Evolutionary conservation across 92 coral and sea anemone genomes (phyloP), one percentile per base, ranked within the genome.

Genomic region (Metridium senile): DNA sequence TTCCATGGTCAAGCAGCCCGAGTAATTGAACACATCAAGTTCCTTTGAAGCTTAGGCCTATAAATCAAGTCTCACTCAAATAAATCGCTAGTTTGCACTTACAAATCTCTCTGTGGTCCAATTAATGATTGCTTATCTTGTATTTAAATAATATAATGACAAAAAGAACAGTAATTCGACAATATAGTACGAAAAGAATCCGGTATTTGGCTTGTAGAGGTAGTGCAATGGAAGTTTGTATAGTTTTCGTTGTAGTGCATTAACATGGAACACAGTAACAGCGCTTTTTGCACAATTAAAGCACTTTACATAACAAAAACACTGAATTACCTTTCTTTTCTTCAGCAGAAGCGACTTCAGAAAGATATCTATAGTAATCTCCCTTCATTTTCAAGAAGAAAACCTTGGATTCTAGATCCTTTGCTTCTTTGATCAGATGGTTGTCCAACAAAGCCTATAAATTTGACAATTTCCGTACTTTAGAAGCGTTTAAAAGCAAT

Each of bases 321-420:
- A 20, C 21, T 63, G 23, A 28, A 81, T 58, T 54, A 85, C 93
- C 74, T 10, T 72, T 47, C 21, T 66, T 29, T 0, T 64, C 51
- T 0, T 29, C 74, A 2, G 34, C 71, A 21, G 23, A 0, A 2
- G 91, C 89, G 75, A 91, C 97, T 43, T 91, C 97, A 13, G 91
- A 91, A 66, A 82, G 72, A 74, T 91, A 91, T 68, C 93, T 76
- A 76, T 73, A 64, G 67, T 91, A 91, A 47, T 91, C 97, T 6
- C 97, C 97, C 82, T 89, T 89, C 97, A 91, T 91, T 78, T 91
- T 91, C 73, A 85, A 59, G 71, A 77, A 91, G 86, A 91, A 91
- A 31, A 91, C 89, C 22, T 71, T 31, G 1, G 93, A 89, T 28
- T 89, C 91, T 2, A 65, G 76, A 22, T 34, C 52, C 0, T 19